Percentiles rank a stretch among this genome's conserved stretches.
These are phyloP conservation scores for Cotesia vestalis DNA, from an alignment of 1,140 invertebrate species.

Conservation along the genomic window DNA sequence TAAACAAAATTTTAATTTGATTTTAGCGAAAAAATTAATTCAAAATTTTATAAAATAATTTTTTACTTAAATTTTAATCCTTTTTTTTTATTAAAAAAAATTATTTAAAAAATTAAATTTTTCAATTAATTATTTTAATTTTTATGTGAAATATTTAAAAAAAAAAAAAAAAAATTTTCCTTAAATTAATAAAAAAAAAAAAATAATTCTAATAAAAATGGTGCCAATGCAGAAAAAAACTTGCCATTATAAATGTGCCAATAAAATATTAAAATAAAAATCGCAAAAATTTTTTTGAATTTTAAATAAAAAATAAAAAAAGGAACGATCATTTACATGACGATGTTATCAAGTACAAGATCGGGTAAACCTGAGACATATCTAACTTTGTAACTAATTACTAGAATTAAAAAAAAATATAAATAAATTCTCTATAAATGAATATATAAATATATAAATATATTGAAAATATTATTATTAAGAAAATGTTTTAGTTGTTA, in stretches of 20 bases:
- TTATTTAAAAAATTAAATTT: no score
- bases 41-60: no score
- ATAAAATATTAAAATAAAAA: constrained; percentile 37
- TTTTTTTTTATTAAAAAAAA: no score
- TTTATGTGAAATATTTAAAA: not conserved
- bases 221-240: constrained; percentile 59
- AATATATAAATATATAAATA: constrained; percentile 22
- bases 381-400: constrained; percentile 65
- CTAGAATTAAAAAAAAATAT: constrained; percentile 44
- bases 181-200: constrained; percentile 15
- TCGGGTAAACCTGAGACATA: constrained; percentile 64
- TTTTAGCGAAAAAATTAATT: no score
- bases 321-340: constrained; percentile 13
- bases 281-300: constrained; percentile 1
- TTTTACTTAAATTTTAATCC: no score
- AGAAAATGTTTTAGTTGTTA: constrained; percentile 1
- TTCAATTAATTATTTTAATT: no score
- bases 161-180: not conserved
- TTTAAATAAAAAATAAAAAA: not conserved
- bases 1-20: no score
- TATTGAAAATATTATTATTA: constrained; percentile 9
- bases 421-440: constrained; percentile 20
- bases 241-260: constrained; percentile 64
- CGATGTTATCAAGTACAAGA: constrained; percentile 61
- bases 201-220: constrained; percentile 37